phyloP scores from a whole-genome alignment of 2,113 vertebrate genomes.

The Sturnus vulgaris region DNA sequence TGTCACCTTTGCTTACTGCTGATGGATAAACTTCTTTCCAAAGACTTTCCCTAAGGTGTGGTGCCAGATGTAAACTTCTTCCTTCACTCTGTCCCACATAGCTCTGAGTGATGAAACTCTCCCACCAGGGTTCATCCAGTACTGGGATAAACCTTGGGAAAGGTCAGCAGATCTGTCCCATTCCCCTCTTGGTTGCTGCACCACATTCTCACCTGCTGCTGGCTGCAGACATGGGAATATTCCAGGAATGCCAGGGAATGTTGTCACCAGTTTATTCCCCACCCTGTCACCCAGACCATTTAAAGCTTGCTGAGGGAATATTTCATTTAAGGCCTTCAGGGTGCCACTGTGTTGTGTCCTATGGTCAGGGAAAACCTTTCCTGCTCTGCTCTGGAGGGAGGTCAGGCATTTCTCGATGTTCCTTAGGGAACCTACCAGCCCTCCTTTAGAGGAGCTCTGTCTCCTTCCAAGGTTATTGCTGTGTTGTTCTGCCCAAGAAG shows the following conservation, averaged over 20 bases:
- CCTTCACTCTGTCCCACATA: rapidly evolving
- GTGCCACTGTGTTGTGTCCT: rapidly evolving
- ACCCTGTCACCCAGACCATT: background rate
- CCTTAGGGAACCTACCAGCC: background rate
- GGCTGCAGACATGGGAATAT: background rate
- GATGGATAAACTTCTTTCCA: background rate
- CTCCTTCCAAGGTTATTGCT: background rate
- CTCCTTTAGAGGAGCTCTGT: background rate
- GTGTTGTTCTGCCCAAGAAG: background rate
- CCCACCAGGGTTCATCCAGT: rapidly evolving
- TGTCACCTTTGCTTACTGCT: background rate
- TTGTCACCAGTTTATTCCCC: background rate
- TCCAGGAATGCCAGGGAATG: background rate
- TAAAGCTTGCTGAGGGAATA: background rate
- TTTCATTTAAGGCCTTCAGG: background rate
- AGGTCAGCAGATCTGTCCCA: background rate
- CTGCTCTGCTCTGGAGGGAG: background rate
- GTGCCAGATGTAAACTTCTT: rapidly evolving
- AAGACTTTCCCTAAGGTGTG: background rate
- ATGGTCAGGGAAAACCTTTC: background rate
- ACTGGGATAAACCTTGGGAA: background rate
- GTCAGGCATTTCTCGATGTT: rapidly evolving
- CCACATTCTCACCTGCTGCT: background rate
- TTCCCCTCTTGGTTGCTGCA: background rate
- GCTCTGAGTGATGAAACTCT: background rate